Evolutionary conservation across 2,888 invertebrate genomes (phyloP).

Genomic region (Scelioninae gen. 2): DNA sequence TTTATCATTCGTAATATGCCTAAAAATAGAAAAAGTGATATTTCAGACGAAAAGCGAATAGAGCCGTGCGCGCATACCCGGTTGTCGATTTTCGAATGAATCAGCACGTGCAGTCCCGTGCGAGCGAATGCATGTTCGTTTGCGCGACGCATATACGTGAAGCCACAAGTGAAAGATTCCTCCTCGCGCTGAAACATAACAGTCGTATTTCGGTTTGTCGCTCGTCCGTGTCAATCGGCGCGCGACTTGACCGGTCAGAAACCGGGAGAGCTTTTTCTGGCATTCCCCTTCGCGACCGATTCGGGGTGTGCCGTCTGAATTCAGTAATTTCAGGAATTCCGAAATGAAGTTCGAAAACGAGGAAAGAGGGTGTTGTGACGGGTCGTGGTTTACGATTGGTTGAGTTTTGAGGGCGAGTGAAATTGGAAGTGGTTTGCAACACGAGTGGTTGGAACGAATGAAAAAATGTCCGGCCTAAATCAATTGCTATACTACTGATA

Average conservation of each 20-base stretch:
- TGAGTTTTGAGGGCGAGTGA: too few relatives aligned
- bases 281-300: neutral
- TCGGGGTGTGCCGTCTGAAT: too few relatives aligned
- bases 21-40: neutral
- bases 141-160: conserved; percentile 23
- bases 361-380: too few relatives aligned
- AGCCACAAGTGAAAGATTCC: conserved; percentile 46
- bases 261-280: neutral
- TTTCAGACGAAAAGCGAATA: conserved; percentile 28
- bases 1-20: too few relatives aligned
- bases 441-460: too few relatives aligned
- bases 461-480: conserved; percentile 28
- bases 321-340: too few relatives aligned
- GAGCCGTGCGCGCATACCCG: neutral
- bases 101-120: conserved; percentile 49
- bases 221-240: conserved; percentile 23
- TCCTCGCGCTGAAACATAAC: conserved; percentile 36
- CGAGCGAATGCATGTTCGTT: conserved; percentile 35
- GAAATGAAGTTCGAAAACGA: too few relatives aligned
- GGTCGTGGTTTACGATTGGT: too few relatives aligned
- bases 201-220: conserved; percentile 38
- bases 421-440: too few relatives aligned
- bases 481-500: conserved; percentile 40
- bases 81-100: conserved; percentile 45
- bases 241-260: neutral